phyloP scores from a whole-genome alignment of 2,113 vertebrate genomes.

The Labeo catla region DNA sequence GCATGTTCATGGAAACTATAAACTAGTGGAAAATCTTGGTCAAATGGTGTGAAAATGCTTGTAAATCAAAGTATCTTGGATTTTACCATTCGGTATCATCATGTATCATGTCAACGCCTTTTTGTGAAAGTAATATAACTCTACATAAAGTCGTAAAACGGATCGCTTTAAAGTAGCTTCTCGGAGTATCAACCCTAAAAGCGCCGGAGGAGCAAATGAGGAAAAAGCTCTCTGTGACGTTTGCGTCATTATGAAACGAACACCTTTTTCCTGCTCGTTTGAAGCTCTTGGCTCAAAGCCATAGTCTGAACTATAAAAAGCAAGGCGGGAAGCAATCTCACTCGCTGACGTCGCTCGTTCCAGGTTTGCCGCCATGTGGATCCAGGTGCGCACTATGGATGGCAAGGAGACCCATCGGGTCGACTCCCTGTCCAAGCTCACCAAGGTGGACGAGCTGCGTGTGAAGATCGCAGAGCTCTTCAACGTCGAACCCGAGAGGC shows the following conservation, averaged over 20 bases:
- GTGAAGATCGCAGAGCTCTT: constrained; percentile 86
- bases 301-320: not conserved
- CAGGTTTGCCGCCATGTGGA: constrained; percentile 90
- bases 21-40: not conserved
- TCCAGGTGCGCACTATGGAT: constrained; percentile 98
- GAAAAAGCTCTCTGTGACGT: not conserved
- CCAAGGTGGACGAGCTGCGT: constrained; percentile 90
- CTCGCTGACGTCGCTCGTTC: not conserved
- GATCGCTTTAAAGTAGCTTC: not conserved
- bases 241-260: constrained; percentile 6
- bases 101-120: not conserved
- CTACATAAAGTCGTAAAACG: not conserved
- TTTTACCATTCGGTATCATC: not conserved
- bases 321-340: not conserved
- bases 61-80: not conserved
- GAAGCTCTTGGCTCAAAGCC: not conserved
- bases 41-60: not conserved
- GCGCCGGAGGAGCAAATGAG: not conserved
- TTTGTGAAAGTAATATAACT: not conserved
- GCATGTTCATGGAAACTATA: not conserved
- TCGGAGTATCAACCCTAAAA: not conserved
- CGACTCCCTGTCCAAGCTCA: constrained; percentile 92
- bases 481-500: constrained; percentile 82
- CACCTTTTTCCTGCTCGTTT: constrained; percentile 27
- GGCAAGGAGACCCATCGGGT: constrained; percentile 89